phyloP scores from a whole-genome alignment of 2,888 invertebrate genomes.

The Standfussiana lucernea region DNA sequence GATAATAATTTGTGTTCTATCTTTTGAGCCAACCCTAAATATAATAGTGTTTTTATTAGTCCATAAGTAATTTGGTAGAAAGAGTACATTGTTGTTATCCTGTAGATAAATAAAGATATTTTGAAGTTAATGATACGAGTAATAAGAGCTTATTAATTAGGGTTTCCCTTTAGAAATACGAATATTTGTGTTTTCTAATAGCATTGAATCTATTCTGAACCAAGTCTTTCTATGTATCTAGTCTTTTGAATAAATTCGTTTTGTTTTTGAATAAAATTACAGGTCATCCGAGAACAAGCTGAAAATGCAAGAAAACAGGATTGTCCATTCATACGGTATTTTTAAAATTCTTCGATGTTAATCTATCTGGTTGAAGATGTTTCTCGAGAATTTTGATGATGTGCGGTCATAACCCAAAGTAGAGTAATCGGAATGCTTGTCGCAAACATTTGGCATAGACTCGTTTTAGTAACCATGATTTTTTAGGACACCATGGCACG shows the following conservation, averaged over 20 bases:
- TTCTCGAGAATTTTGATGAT: constrained; percentile 52
- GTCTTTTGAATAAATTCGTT: not conserved
- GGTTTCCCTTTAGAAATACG: too few species aligned
- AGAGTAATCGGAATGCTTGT: constrained; percentile 43
- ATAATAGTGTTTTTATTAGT: constrained; percentile 22
- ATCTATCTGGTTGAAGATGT: constrained; percentile 43
- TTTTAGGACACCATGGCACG: not conserved
- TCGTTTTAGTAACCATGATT: constrained; percentile 30
- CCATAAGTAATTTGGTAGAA: not conserved
- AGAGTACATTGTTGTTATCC: not conserved
- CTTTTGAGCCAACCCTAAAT: constrained; percentile 18
- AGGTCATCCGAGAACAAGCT: not conserved
- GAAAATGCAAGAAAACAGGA: constrained; percentile 23
- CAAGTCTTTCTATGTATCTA: too few species aligned
- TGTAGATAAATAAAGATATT: not conserved
- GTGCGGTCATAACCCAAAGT: constrained; percentile 44
- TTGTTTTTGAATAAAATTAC: not conserved
- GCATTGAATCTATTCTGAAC: not conserved
- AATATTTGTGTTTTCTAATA: not conserved
- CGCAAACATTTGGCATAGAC: constrained; percentile 48
- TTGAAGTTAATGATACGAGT: not conserved
- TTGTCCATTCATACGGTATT: constrained; percentile 38
- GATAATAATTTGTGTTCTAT: constrained; percentile 46
- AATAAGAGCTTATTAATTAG: not conserved
- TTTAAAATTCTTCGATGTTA: constrained; percentile 34